Percentiles rank a stretch among this genome's conserved stretches.
phyloP scores from a whole-genome alignment of 2,113 vertebrate genomes.

The Gymnobelideus leadbeateri region DNA sequence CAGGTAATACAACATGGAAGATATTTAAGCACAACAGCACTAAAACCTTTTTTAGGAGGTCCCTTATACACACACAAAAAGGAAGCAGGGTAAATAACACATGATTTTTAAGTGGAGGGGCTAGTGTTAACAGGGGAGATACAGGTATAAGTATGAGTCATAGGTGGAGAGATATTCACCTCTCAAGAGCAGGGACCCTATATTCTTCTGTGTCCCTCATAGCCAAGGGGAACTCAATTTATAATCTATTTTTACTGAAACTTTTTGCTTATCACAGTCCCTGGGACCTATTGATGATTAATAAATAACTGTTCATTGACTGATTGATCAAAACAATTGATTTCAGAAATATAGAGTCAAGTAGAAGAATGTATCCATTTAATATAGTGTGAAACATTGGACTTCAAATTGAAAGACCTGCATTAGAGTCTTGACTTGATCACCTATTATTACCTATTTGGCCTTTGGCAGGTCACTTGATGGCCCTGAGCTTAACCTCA shows the following conservation, averaged over 20 bases:
- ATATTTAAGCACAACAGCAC: neutral
- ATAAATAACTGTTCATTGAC: neutral
- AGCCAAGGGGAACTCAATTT: neutral
- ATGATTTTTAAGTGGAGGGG: neutral
- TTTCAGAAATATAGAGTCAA: neutral
- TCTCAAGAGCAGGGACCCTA: neutral
- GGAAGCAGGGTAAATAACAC: neutral
- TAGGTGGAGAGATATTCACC: neutral
- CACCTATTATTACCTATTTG: too few species aligned
- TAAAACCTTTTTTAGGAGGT: neutral
- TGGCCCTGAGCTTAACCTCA: too few species aligned
- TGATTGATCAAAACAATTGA: neutral
- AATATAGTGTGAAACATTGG: too few species aligned
- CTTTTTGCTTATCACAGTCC: neutral
- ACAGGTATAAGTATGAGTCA: neutral
- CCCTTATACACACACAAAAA: neutral
- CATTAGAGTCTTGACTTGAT: too few species aligned
- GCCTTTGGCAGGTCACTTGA: too few species aligned
- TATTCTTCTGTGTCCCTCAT: neutral
- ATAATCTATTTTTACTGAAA: neutral
- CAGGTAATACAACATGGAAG: neutral
- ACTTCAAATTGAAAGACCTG: too few species aligned
- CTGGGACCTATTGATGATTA: neutral
- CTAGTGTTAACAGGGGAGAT: neutral
- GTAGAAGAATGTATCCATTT: too few species aligned